Evolutionary conservation across 2,888 invertebrate species (phyloP), one percentile per base, ranked within the genome.

Genomic region (Aelia acuminata): DNA sequence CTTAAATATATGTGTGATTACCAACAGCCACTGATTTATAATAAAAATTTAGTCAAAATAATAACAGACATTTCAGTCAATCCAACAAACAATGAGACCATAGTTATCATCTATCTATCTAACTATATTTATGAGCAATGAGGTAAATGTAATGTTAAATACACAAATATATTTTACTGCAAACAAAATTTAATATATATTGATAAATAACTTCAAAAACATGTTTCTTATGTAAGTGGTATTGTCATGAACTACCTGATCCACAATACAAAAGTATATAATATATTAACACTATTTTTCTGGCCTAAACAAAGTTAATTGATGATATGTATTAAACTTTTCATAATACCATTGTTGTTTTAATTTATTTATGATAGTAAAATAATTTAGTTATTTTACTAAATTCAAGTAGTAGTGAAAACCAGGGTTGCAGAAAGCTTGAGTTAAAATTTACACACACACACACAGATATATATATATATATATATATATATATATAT

Each of bases 21-120:
- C 84, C 87, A 87, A 84, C 87, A 88, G 87, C 63, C 86, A 88
- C 88, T 88, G 84, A 70, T 88, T 84, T 26, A 84, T 84, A 84
- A 89, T 88, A 88, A 88, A 89, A 89, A 88, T 89, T 89, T 89
- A 70, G 87, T 88, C 80, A 87, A 87, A 88, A 85, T 88, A 88
- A 89, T 88, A 89, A 89, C 89, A 89, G 88, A 87, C 88, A 80
- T 88, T 86, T 89, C 84, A 88, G 84, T 88, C 87, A 89, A 84
- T 88, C 89, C 88, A 89, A 89, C 89, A 89, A 89, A 87, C 88
- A 89, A 89, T 70, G 49, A 57, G 85, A 85, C 53, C 57, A 85
- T 85, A 84, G 31, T 49, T n/a, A 84, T 31, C 18, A 31, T 63
- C 31, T 63, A 31, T 26, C 26, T 57, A 57, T 63, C 63, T 63